A percentile compares a stretch with the other conserved stretches of the same genome.
phyloP scores from a whole-genome alignment of 2,113 vertebrate genomes.

The Corvus moneduloides region DNA sequence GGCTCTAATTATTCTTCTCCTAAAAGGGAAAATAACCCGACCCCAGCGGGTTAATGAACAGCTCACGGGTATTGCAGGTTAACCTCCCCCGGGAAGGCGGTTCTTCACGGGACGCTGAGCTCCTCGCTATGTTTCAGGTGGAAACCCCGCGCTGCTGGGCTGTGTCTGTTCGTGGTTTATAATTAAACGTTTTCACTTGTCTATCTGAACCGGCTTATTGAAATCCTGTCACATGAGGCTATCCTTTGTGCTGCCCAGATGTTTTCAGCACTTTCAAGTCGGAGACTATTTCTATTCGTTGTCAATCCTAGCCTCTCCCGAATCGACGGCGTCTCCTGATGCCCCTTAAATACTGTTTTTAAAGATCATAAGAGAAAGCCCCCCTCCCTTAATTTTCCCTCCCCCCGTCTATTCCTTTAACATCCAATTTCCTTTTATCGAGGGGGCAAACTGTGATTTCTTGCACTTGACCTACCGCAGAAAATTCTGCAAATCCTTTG shows the following conservation, averaged over 20 bases:
- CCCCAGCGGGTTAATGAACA: slow-evolving; percentile 71
- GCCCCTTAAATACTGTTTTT: background rate
- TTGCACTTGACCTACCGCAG: slow-evolving; percentile 86
- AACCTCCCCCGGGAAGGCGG: slow-evolving; percentile 2
- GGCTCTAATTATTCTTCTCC: slow-evolving; percentile 45
- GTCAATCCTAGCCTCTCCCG: background rate
- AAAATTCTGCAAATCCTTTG: slow-evolving; percentile 77
- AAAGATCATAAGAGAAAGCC: background rate
- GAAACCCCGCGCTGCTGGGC: background rate
- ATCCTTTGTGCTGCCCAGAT: background rate
- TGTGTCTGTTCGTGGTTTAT: slow-evolving; percentile 59
- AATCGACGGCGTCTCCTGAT: background rate
- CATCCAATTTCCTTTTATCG: slow-evolving; percentile 54
- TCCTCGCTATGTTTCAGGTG: background rate
- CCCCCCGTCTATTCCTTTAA: background rate
- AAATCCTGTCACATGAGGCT: background rate
- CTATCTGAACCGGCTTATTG: slow-evolving; percentile 22
- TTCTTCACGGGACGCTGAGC: slow-evolving; percentile 38
- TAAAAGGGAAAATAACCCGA: slow-evolving; percentile 39
- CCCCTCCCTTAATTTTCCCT: background rate
- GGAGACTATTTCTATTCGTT: background rate
- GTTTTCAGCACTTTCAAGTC: background rate
- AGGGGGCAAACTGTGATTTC: slow-evolving; percentile 67
- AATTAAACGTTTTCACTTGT: slow-evolving; percentile 6
- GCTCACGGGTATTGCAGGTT: slow-evolving; percentile 18